Base-by-base conservation (phyloP, 2,113 vertebrate genomes). In the Athene cunicularia region DNA sequence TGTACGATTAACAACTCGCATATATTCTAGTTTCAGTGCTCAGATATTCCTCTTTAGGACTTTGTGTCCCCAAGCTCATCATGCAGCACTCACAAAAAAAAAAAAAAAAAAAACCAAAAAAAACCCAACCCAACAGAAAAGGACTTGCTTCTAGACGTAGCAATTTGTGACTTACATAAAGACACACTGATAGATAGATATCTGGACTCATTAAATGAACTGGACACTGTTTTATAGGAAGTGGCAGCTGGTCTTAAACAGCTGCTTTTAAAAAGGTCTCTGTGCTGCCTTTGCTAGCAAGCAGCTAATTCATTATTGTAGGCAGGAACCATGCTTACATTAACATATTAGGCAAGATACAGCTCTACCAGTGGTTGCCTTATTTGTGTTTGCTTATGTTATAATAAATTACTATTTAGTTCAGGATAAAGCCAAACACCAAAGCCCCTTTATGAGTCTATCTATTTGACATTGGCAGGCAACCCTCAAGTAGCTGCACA, bases 401-500 rank as follows among this genome's bases (percentile, higher is more conserved):
- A 90, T 97, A 96, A 97, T 88, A 97, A 98, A 96, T 97, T 83
- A 91, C 93, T 86, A 43, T 95, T 95, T 95, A 89, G 84, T 91
- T 83, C 86, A 94, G 94, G 86, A 94, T 85, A 86, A 76, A 92
- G 71, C 84, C 64, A 74, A 80, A 80, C 79, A 93, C 66, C 88
- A 90, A 92, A 95, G 75, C 56, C 56, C 39, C 64, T 97, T 97
- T 94, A 95, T 92, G 68, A 72, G 32, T 56, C 84, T 86, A 59
- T 95, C 79, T 96, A 41, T 96, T 96, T 94, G 84, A 62, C 68
- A 94, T 3, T 94, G 94, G 83, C 85, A 88, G 87, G 94, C 96
- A 97, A 91, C 95, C 37, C 75, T 96, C 56, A 91, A 97, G 94
- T 93, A 93, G 66, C 11, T 75, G 52, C 77, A 17, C 67, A 90